Conservation (phyloP, 2,797 vertebrate genomes). For the Anguilla megastoma region DNA sequence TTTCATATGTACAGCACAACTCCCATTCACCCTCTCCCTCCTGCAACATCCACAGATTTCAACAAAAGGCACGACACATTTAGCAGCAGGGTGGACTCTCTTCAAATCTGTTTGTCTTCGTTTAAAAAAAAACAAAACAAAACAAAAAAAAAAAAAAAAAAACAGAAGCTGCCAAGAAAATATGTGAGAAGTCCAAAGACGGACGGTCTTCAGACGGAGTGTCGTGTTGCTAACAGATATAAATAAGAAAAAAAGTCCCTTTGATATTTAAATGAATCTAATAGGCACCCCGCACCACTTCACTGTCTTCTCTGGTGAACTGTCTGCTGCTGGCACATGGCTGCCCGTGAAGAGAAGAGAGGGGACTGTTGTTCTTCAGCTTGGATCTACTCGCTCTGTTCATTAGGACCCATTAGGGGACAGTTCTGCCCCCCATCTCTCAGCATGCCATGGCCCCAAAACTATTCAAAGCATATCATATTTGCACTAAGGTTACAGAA, state of each 20-base stretch:
- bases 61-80: slow-evolving; percentile 45
- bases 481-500: slow-evolving; percentile 64
- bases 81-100: slow-evolving; percentile 53
- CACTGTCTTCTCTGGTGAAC: not conserved
- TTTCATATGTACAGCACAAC: slow-evolving; percentile 69
- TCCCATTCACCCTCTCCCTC: slow-evolving; percentile 56
- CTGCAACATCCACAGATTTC: slow-evolving; percentile 50
- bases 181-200: slow-evolving; percentile 55
- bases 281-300: not conserved
- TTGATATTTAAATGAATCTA: slow-evolving; percentile 46
- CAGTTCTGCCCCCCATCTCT: slow-evolving; percentile 42
- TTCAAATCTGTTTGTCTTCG: slow-evolving; percentile 61
- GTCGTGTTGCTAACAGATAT: slow-evolving; percentile 42
- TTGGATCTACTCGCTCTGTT: not conserved
- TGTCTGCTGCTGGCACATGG: slow-evolving; percentile 56
- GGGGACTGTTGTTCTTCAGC: slow-evolving; percentile 5
- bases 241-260: slow-evolving; percentile 41
- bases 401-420: slow-evolving; percentile 46
- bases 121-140: slow-evolving; percentile 59
- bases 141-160: slow-evolving; percentile 55
- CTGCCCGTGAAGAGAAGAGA: slow-evolving; percentile 1
- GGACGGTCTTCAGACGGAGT: slow-evolving; percentile 48
- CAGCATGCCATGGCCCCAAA: slow-evolving; percentile 40
- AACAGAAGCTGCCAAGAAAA: slow-evolving; percentile 64
- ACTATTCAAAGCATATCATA: slow-evolving; percentile 60